Evolutionary conservation across 2,888 invertebrate genomes (phyloP), one percentile per base, ranked within the genome.

Genomic region (Lochmaea capreae): DNA sequence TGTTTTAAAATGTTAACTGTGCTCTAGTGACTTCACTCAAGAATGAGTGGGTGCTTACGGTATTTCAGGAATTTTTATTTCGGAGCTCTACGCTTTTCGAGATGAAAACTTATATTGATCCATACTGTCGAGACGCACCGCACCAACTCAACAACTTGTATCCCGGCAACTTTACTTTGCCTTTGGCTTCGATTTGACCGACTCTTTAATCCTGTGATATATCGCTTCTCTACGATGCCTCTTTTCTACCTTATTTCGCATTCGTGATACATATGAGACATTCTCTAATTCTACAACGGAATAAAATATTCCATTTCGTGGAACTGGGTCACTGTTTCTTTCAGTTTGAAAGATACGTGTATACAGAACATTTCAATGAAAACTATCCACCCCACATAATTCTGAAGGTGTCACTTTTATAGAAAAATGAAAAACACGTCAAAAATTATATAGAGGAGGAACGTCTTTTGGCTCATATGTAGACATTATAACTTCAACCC

Each of bases 31-130:
- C 14, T n/a, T n/a, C n/a, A 0, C 8, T n/a, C 12, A 26, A 58
- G 58, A 14, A 11, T 58, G 58, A 6, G 16, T 58, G 18, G 16
- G 26, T n/a, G n/a, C 14, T 58, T 8, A n/a, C 58, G 22, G 11
- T 49, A 26, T 12, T 58, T 22, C 18, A 11, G 3, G 26, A 14
- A 22, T n/a, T 58, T 72, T 79, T 79, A 75, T 79, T 77, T 74
- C 77, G 67, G 76, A 75, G 74, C 76, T 77, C 68, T 12, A 12
- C 16, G 77, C 73, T 73, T 74, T 76, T 76, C 61, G 76, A 74
- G 79, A 79, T 78, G 76, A 79, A 77, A 74, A 77, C 77, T 73
- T 62, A 58, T 78, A 79, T 79, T 77, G 79, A 79, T 79, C 79
- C 75, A 72, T 12, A 18, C 26, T 26, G 58, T 58, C 58, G 76